These are phyloP conservation scores for Isichthys henryi DNA, from an alignment of 2,113 vertebrate species.

Conservation along the genomic window DNA sequence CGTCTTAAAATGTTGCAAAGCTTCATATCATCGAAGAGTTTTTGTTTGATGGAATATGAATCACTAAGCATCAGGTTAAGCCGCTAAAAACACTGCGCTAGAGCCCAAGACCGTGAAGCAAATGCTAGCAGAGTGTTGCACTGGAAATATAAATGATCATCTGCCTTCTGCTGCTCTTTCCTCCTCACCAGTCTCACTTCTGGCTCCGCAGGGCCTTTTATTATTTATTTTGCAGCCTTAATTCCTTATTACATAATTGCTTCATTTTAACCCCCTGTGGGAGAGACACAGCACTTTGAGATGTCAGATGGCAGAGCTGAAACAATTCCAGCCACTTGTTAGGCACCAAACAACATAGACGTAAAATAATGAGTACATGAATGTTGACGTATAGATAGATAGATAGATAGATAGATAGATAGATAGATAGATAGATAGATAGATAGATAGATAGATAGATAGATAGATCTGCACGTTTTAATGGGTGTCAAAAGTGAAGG, in stretches of 20 bases:
- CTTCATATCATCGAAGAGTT: neutral
- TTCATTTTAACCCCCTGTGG: conserved; percentile 21
- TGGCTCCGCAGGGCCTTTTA: neutral
- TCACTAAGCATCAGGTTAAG: neutral
- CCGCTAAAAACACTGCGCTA: neutral
- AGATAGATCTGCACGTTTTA: neutral
- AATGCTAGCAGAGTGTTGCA: neutral
- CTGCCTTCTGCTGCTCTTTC: neutral
- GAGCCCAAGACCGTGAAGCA: neutral
- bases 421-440: neutral
- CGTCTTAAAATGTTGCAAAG: neutral
- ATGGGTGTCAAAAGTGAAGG: neutral
- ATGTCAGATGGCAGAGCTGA: neutral
- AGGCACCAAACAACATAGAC: neutral
- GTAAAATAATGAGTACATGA: neutral
- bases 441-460: neutral
- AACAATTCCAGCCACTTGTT: neutral
- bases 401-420: neutral
- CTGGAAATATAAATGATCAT: conserved; percentile 16
- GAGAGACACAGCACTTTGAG: neutral
- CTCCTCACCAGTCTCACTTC: neutral
- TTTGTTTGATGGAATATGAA: neutral
- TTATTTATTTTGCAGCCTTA: conserved; percentile 24
- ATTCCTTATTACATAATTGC: conserved; percentile 18
- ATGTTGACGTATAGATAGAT: neutral